phyloP scores from a whole-genome alignment of 2,888 invertebrate genomes.

The Chesias legatella region DNA sequence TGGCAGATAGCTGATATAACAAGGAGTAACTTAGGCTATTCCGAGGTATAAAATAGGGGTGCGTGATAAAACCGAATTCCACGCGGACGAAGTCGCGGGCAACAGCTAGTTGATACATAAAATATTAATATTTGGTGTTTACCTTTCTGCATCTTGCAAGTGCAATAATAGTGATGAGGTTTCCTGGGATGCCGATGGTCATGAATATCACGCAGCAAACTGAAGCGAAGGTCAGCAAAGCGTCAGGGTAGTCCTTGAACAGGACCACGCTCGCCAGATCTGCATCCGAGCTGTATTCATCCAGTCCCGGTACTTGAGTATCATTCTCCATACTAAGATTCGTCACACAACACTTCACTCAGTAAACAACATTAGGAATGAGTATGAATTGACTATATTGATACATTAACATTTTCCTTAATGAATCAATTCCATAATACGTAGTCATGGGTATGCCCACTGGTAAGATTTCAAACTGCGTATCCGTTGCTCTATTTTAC shows the following conservation, averaged over 20 bases:
- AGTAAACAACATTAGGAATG: constrained; percentile 53
- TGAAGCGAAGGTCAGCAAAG: constrained; percentile 84
- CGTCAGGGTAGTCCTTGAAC: constrained; percentile 84
- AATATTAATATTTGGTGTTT: constrained; percentile 3
- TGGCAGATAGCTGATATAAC: too few relatives aligned
- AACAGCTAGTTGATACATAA: too few relatives aligned
- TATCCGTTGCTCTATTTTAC: constrained; percentile 3
- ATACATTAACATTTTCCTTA: constrained; percentile 55
- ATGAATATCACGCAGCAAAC: constrained; percentile 86
- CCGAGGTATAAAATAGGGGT: too few relatives aligned
- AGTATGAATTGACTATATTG: constrained; percentile 39
- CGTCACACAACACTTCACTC: constrained; percentile 17
- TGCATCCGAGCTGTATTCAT: constrained; percentile 44
- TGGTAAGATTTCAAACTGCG: constrained; percentile 38
- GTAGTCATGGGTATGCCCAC: constrained; percentile 46
- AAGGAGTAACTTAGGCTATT: too few relatives aligned
- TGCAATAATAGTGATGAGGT: constrained; percentile 88
- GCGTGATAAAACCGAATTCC: too few relatives aligned
- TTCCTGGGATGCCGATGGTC: constrained; percentile 89
- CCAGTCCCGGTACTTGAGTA: constrained; percentile 33
- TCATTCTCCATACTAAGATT: neutral
- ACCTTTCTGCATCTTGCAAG: constrained; percentile 88
- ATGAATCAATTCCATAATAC: constrained; percentile 55
- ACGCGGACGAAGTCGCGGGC: too few relatives aligned
- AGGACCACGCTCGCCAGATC: constrained; percentile 66